Evolutionary conservation across 2,888 invertebrate genomes (phyloP).

Genomic region (Parelbella ahira): DNA sequence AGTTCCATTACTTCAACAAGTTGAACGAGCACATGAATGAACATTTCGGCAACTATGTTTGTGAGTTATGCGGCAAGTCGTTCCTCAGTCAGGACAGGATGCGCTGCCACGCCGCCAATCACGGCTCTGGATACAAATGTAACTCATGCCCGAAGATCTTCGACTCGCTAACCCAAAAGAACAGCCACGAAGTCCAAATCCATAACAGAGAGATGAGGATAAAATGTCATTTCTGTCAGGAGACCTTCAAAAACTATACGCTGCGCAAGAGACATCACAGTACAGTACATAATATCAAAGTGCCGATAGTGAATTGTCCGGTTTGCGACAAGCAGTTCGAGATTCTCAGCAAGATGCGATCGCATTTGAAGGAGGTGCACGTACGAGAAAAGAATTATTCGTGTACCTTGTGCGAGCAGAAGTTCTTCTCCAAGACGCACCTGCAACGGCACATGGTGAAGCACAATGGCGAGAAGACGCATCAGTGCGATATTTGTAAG

Average conservation of each 20-base stretch:
- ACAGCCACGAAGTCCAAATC: constrained; percentile 46
- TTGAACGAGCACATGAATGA: constrained; percentile 70
- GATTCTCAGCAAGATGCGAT: constrained; percentile 56
- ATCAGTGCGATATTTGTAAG: constrained; percentile 69
- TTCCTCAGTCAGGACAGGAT: constrained; percentile 60
- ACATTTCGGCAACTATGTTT: constrained; percentile 61
- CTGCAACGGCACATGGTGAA: constrained; percentile 76
- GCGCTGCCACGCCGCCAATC: constrained; percentile 51
- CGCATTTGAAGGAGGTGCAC: constrained; percentile 66
- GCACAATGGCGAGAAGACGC: constrained; percentile 67
- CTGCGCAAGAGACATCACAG: constrained; percentile 54
- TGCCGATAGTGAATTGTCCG: constrained; percentile 50
- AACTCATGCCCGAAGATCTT: constrained; percentile 50
- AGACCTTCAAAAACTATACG: constrained; percentile 53
- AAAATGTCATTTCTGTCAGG: constrained; percentile 56
- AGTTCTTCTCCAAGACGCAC: constrained; percentile 72
- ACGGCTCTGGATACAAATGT: constrained; percentile 55
- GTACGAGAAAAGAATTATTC: constrained; percentile 63
- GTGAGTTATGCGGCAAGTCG: constrained; percentile 64
- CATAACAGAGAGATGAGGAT: constrained; percentile 50
- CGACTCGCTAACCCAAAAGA: constrained; percentile 48
- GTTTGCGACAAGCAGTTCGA: constrained; percentile 56
- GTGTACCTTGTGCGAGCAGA: constrained; percentile 70
- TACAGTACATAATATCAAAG: constrained; percentile 44
- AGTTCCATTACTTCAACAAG: constrained; percentile 63